Evolutionary conservation across 23 tunicate species (phyloP).

Genomic region (Ascidia mentula): DNA sequence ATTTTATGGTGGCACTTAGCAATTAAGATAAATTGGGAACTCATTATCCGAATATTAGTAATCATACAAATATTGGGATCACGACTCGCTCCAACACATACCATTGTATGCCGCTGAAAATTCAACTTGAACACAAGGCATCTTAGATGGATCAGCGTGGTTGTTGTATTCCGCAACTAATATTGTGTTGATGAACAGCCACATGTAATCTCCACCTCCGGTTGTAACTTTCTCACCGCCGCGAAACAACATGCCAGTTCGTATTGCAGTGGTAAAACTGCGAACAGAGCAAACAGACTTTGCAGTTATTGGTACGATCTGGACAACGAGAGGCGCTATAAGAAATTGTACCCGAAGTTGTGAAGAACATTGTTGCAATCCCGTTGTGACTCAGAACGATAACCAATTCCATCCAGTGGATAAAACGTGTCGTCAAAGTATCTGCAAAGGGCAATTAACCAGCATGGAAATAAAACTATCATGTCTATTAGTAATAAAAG

Average conservation of each 20-base stretch:
- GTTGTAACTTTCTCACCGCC: conserved; percentile 26
- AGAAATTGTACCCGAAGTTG: conserved; percentile 46
- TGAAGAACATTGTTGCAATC: conserved; percentile 21
- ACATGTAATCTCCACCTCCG: conserved; percentile 40
- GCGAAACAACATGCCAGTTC: conserved; percentile 15
- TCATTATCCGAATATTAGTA: too few relatives aligned
- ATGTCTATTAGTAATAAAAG: too few relatives aligned
- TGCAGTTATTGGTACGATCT: too few relatives aligned
- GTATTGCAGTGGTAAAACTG: conserved; percentile 28
- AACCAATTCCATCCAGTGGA: conserved; percentile 38
- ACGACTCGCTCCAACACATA: too few relatives aligned
- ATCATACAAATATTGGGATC: too few relatives aligned
- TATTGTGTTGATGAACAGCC: conserved; percentile 28
- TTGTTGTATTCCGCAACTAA: conserved; percentile 23
- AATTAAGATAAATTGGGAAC: too few relatives aligned
- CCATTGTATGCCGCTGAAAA: conserved; percentile 18
- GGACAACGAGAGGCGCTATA: too few relatives aligned
- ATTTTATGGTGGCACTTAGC: too few relatives aligned
- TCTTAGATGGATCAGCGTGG: not conserved
- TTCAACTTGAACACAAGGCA: conserved; percentile 10
- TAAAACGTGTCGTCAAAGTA: conserved; percentile 28
- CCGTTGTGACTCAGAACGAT: conserved; percentile 26
- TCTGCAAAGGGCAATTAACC: conserved; percentile 9
- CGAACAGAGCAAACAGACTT: too few relatives aligned
- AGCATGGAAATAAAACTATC: too few relatives aligned